Conservation (phyloP, 1,140 invertebrate genomes). For the Neotoxoptera formosana region DNA sequence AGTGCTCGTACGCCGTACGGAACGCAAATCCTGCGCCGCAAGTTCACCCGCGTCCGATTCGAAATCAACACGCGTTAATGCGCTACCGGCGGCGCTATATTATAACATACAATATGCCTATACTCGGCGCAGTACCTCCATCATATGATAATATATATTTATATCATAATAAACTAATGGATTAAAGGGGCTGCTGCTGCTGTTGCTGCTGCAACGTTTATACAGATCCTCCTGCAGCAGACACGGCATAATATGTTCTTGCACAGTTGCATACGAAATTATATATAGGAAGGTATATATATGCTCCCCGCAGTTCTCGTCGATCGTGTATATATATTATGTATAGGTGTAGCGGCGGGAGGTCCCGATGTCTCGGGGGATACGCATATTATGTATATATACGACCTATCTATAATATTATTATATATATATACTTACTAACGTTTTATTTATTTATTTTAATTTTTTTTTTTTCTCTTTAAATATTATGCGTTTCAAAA, state of each 20-base stretch:
- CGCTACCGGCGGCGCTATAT: not conserved
- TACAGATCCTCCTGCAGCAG: not conserved
- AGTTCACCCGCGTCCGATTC: not conserved
- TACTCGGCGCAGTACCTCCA: too few relatives aligned
- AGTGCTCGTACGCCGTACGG: too few relatives aligned
- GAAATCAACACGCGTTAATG: not conserved
- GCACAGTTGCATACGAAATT: not conserved
- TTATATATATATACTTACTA: not conserved
- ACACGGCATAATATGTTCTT: not conserved
- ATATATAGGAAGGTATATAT: not conserved
- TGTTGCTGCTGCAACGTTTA: not conserved
- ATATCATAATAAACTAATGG: not conserved
- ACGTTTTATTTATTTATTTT: not conserved
- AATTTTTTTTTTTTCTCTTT: not conserved
- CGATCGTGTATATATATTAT: not conserved
- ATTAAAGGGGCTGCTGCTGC: not conserved
- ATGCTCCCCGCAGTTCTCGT: not conserved
- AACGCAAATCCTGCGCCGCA: too few relatives aligned
- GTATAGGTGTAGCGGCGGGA: not conserved
- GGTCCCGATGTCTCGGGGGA: not conserved
- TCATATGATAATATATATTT: not conserved
- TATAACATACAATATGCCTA: not conserved
- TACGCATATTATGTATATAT: not conserved
- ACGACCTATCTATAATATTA: not conserved
- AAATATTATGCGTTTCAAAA: not conserved